A percentile compares a stretch with the other conserved stretches of the same genome.
These are phyloP conservation scores for Bugula neritina DNA, from an alignment of 2,888 invertebrate genomes.

Conservation along the genomic window DNA sequence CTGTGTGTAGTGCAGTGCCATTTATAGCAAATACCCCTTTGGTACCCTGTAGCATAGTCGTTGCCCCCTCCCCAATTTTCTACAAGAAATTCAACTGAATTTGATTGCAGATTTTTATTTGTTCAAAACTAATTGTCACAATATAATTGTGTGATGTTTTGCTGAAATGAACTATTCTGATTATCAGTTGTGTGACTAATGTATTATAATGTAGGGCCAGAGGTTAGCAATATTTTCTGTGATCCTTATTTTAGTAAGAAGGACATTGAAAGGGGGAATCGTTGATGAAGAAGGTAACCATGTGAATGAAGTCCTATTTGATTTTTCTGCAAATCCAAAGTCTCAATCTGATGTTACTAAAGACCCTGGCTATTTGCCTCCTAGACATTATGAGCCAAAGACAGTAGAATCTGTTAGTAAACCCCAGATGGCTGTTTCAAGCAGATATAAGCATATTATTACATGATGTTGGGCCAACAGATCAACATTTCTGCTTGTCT, in stretches of 20 bases:
- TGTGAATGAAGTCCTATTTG: background rate
- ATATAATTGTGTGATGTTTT: too few relatives aligned
- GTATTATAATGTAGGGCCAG: slow-evolving; percentile 27
- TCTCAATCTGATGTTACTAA: background rate
- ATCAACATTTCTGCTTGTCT: too few relatives aligned
- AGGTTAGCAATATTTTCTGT: too few relatives aligned
- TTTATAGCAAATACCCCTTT: too few relatives aligned
- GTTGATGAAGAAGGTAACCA: slow-evolving; percentile 69
- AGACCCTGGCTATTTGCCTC: background rate
- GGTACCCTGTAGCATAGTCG: too few relatives aligned
- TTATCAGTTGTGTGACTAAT: slow-evolving; percentile 29
- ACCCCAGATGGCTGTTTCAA: background rate
- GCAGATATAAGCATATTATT: background rate
- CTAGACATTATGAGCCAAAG: background rate
- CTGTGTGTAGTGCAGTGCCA: too few relatives aligned
- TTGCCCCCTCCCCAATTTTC: too few relatives aligned
- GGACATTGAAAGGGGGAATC: slow-evolving; percentile 73
- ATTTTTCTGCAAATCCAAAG: background rate
- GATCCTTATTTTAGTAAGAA: slow-evolving; percentile 64
- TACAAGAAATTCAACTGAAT: too few relatives aligned
- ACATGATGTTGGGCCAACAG: too few relatives aligned
- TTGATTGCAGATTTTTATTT: too few relatives aligned
- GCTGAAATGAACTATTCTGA: too few relatives aligned
- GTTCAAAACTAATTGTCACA: too few relatives aligned
- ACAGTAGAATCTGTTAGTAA: background rate